These are phyloP conservation scores for Megalopta genalis DNA, from an alignment of 1,140 invertebrate genomes.

Conservation along the genomic window DNA sequence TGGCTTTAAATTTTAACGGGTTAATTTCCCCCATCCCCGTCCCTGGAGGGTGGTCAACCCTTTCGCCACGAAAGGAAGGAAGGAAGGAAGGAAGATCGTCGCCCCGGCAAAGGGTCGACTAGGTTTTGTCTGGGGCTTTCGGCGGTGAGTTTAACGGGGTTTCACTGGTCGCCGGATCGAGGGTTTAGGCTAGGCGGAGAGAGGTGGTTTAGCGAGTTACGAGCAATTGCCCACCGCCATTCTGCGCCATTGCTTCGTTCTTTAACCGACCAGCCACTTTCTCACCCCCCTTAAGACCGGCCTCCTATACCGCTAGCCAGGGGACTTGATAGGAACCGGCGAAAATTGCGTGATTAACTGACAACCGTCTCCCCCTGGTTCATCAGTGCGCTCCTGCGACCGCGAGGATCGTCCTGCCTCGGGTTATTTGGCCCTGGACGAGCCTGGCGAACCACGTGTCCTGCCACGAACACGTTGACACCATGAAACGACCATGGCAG, in stretches of 20 bases:
- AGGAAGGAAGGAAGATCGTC: conserved; percentile 63
- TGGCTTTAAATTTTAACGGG: conserved; percentile 53
- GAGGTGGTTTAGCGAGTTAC: conserved; percentile 64
- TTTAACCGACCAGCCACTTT: conserved; percentile 60
- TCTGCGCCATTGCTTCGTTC: conserved; percentile 68
- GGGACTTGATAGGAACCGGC: conserved; percentile 59
- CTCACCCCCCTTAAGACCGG: conserved; percentile 42
- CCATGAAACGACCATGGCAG: background rate
- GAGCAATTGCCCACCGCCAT: conserved; percentile 75
- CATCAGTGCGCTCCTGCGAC: conserved; percentile 66
- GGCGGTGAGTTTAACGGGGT: conserved; percentile 65
- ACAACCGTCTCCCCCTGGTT: conserved; percentile 60
- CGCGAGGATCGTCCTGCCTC: conserved; percentile 57
- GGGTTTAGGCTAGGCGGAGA: conserved; percentile 49
- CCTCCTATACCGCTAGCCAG: conserved; percentile 32
- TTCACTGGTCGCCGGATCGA: conserved; percentile 67
- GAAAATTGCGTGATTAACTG: conserved; percentile 71
- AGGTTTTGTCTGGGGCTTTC: conserved; percentile 60
- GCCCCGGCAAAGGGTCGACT: conserved; percentile 60
- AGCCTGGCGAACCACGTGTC: conserved; percentile 45
- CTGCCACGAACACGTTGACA: background rate
- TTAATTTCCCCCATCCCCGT: conserved; percentile 52
- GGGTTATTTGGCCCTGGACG: conserved; percentile 59
- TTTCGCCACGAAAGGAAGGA: conserved; percentile 45
- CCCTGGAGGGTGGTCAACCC: conserved; percentile 25